These are phyloP conservation scores for Neotoma lepida DNA, from an alignment of 2,113 vertebrate species.

Conservation along the genomic window DNA sequence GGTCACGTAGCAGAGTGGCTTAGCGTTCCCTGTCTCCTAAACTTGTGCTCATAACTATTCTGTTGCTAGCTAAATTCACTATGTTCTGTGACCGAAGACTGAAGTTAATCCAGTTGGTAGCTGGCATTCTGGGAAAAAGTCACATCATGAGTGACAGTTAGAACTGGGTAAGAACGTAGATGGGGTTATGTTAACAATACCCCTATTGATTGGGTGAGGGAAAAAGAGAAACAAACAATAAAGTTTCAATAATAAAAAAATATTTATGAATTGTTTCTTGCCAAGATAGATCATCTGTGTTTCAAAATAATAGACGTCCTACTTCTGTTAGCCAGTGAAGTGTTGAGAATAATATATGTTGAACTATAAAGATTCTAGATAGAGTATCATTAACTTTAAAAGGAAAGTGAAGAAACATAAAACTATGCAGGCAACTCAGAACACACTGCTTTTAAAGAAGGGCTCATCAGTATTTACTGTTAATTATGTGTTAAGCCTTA, in stretches of 20 bases:
- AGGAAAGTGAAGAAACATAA: constrained; percentile 3
- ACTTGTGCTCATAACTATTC: neutral
- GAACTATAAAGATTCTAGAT: neutral
- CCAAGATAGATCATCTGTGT: neutral
- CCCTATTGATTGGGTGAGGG: neutral
- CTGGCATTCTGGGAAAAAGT: neutral
- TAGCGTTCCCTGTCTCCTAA: neutral
- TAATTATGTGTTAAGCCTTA: neutral
- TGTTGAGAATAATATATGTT: neutral
- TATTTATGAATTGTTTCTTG: neutral
- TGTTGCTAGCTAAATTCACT: neutral
- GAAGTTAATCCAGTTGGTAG: neutral
- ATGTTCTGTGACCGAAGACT: neutral
- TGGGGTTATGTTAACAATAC: constrained; percentile 10
- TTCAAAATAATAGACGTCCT: neutral
- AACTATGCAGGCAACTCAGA: neutral
- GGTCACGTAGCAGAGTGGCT: neutral
- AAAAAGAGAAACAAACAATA: constrained; percentile 16
- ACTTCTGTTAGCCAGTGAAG: neutral
- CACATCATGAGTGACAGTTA: neutral
- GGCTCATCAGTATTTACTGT: neutral
- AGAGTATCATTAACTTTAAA: neutral
- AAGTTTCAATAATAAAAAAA: constrained; percentile 1
- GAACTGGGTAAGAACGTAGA: neutral
- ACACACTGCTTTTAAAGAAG: constrained; percentile 13